Evolutionary conservation across 2,113 vertebrate genomes (phyloP).

Genomic region (Nansenia antarctica): DNA sequence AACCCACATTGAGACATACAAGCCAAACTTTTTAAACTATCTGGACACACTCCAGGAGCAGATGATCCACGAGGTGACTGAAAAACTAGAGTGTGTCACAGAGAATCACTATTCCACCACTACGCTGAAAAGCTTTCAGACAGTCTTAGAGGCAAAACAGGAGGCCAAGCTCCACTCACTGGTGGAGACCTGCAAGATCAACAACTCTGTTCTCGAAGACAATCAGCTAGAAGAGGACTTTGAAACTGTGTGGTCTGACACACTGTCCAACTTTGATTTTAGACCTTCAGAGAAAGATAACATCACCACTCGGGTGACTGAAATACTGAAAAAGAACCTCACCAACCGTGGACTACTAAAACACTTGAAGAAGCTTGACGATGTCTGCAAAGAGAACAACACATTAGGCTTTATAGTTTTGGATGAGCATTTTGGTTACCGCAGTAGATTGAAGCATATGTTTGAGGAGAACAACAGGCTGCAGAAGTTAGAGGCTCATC

Average conservation of each 20-base stretch:
- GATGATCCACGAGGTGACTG: constrained; percentile 35
- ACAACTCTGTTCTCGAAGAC: constrained; percentile 44
- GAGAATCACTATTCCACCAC: constrained; percentile 51
- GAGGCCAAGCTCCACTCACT: constrained; percentile 59
- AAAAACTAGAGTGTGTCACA: constrained; percentile 46
- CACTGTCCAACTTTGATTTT: constrained; percentile 57
- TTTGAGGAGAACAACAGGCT: constrained; percentile 56
- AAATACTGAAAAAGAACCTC: constrained; percentile 65
- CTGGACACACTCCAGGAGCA: constrained; percentile 47
- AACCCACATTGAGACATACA: constrained; percentile 51
- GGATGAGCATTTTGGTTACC: constrained; percentile 65
- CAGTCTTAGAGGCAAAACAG: constrained; percentile 47
- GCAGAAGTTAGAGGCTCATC: constrained; percentile 50
- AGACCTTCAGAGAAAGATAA: constrained; percentile 53
- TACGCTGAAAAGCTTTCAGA: constrained; percentile 59
- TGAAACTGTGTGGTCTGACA: constrained; percentile 65
- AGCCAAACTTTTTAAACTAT: constrained; percentile 53
- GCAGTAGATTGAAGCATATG: constrained; percentile 64
- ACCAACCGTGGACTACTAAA: constrained; percentile 58
- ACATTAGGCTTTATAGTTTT: constrained; percentile 47
- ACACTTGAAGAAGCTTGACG: constrained; percentile 48
- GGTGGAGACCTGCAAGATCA: constrained; percentile 51
- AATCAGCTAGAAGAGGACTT: constrained; percentile 66
- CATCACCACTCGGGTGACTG: constrained; percentile 53
- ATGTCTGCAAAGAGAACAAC: constrained; percentile 17